phyloP scores from a whole-genome alignment of 2,797 vertebrate species.

The Takifugu rubripes region DNA sequence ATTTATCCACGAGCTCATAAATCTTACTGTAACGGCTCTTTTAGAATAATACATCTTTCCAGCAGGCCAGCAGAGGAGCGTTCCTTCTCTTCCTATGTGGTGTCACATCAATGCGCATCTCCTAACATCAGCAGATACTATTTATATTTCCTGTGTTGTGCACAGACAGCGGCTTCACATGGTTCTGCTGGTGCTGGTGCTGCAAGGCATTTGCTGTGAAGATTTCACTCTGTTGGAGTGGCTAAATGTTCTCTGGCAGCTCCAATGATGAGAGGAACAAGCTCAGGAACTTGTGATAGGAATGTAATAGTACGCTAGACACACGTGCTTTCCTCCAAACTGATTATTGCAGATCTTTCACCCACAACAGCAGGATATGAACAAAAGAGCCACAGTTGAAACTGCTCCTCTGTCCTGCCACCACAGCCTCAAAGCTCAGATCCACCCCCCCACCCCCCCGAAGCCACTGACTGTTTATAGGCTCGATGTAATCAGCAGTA shows the following conservation, averaged over 20 bases:
- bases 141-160: conserved; percentile 68
- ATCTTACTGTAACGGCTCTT: conserved; percentile 15
- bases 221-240: conserved; percentile 43
- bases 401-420: conserved; percentile 19
- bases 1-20: conserved; percentile 14
- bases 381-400: too few relatives aligned
- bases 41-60: conserved; percentile 41
- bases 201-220: conserved; percentile 36
- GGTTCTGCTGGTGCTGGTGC: conserved; percentile 30
- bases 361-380: too few relatives aligned
- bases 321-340: too few relatives aligned
- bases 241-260: conserved; percentile 14
- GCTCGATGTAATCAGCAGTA: conserved; percentile 80
- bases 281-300: conserved; percentile 6
- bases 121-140: conserved; percentile 70
- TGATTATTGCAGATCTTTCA: too few relatives aligned
- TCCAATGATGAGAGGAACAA: conserved; percentile 19
- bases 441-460: conserved; percentile 30
- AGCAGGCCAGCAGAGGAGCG: conserved; percentile 44
- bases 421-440: conserved; percentile 64
- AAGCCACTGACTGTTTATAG: conserved; percentile 72
- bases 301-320: neutral
- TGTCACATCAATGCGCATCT: conserved; percentile 48
- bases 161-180: conserved; percentile 53
- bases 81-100: conserved; percentile 22